Evolutionary conservation across 2,113 vertebrate genomes (phyloP).

Genomic region (Oxyruncus cristatus): DNA sequence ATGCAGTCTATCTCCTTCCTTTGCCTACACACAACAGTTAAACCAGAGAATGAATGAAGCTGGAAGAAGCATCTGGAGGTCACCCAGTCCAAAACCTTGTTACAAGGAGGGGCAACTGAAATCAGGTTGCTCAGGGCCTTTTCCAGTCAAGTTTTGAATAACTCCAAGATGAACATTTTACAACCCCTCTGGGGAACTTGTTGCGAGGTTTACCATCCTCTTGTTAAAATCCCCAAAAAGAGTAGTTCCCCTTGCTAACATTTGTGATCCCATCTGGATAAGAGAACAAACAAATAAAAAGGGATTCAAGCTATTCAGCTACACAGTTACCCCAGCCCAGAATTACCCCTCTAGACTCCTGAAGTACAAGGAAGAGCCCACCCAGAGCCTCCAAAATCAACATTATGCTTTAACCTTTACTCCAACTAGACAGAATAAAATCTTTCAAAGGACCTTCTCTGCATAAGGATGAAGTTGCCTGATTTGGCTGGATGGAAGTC

Average conservation of each 20-base stretch:
- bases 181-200: neutral
- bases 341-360: neutral
- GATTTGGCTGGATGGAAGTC: neutral
- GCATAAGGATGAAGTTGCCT: neutral
- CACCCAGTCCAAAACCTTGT: fast-evolving
- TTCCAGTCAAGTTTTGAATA: neutral
- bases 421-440: neutral
- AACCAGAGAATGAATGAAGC: neutral
- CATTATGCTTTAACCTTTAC: neutral
- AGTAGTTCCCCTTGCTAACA: neutral
- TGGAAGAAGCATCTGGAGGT: neutral
- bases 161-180: neutral
- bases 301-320: neutral
- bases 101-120: neutral
- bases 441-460: neutral
- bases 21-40: neutral
- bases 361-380: neutral
- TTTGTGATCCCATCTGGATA: neutral
- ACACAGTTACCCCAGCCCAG: neutral
- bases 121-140: neutral
- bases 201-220: neutral
- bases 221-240: neutral
- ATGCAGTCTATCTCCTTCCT: neutral
- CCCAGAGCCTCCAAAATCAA: neutral
- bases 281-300: neutral